Conservation (phyloP, 2,888 invertebrate species). For the Papilio gigon region DNA sequence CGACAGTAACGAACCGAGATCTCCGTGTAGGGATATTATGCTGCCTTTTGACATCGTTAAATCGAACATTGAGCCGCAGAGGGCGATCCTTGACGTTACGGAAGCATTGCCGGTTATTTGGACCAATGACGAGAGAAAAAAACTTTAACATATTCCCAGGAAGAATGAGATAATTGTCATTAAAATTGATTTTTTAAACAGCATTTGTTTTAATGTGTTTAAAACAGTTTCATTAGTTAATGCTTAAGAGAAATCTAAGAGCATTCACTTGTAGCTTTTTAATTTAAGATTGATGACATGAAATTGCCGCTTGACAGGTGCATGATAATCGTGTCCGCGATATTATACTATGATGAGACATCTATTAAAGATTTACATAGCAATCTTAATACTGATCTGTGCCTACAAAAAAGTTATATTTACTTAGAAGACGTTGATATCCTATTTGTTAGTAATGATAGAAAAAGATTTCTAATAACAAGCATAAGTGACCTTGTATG, state of each 20-base stretch:
- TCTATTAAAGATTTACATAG: slow-evolving; percentile 73
- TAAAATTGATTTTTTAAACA: slow-evolving; percentile 42
- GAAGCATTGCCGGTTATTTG: slow-evolving; percentile 43
- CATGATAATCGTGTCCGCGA: slow-evolving; percentile 61
- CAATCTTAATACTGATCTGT: slow-evolving; percentile 50
- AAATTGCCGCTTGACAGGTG: slow-evolving; percentile 63
- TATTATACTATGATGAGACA: slow-evolving; percentile 62
- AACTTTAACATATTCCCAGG: slow-evolving; percentile 43
- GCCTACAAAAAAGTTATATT: slow-evolving; percentile 4
- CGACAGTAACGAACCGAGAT: slow-evolving; percentile 75
- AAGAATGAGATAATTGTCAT: slow-evolving; percentile 8
- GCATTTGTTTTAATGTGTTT: slow-evolving; percentile 38
- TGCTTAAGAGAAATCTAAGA: slow-evolving; percentile 56
- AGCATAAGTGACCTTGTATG: too few relatives aligned
- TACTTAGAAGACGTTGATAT: slow-evolving; percentile 4
- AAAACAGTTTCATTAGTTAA: too few relatives aligned
- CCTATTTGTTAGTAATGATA: not conserved
- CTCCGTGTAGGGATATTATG: slow-evolving; percentile 75
- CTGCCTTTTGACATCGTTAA: slow-evolving; percentile 80
- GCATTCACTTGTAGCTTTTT: slow-evolving; percentile 71
- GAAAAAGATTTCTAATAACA: not conserved
- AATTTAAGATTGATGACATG: slow-evolving; percentile 69
- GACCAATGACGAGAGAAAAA: slow-evolving; percentile 22
- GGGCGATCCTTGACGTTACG: slow-evolving; percentile 52
- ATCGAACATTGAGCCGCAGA: slow-evolving; percentile 53